Evolutionary conservation across 2,797 vertebrate species (phyloP).

Genomic region (Thamnophis elegans): DNA sequence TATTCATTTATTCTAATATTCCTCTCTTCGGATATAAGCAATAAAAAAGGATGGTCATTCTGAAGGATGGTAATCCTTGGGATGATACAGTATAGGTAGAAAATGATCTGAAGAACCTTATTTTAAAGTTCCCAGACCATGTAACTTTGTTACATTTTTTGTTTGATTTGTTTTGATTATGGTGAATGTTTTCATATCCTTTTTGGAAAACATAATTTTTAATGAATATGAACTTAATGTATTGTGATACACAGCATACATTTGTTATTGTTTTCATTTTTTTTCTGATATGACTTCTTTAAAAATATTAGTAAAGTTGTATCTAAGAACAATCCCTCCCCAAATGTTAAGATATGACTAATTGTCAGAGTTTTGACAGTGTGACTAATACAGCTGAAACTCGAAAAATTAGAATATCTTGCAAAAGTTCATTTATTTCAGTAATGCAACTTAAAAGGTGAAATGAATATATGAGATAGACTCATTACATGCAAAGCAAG

Average conservation of each 20-base stretch:
- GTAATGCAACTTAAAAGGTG: no score
- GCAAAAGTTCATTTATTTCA: no score
- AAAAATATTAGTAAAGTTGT: conserved; percentile 37
- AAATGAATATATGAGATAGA: no score
- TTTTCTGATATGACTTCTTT: conserved; percentile 41
- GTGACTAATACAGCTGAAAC: no score
- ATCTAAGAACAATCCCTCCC: not conserved
- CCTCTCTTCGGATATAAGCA: not conserved
- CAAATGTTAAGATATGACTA: not conserved
- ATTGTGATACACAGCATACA: conserved; percentile 23
- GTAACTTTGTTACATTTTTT: not conserved
- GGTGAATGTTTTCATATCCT: conserved; percentile 15
- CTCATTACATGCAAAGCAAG: no score
- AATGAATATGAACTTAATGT: conserved; percentile 2
- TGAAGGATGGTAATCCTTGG: not conserved
- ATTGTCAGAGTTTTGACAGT: no score
- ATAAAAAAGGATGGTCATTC: not conserved
- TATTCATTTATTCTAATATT: not conserved
- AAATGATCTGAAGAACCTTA: not conserved
- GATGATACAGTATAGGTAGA: not conserved
- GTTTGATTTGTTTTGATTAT: not conserved
- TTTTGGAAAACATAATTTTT: conserved; percentile 22
- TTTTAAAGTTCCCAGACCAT: not conserved
- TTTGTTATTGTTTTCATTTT: conserved; percentile 55
- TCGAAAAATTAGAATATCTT: no score